Evolutionary conservation across 2,888 invertebrate genomes (phyloP), one percentile per base, ranked within the genome.

Genomic region (Eristalis pertinax): DNA sequence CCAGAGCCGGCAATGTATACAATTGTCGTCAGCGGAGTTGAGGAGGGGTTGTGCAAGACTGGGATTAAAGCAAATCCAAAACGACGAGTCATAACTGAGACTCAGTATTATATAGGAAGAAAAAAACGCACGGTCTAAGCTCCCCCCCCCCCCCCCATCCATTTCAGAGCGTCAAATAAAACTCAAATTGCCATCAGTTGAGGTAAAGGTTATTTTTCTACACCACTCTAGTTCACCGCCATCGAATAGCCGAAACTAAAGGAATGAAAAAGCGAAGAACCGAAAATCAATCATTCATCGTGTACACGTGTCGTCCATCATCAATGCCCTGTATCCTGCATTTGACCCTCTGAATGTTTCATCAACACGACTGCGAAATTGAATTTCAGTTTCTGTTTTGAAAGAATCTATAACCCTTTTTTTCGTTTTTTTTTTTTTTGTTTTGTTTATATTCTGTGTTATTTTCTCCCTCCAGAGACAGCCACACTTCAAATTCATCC

Each of bases 331-430:
- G 67, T 35, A 64, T 22, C 70, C 56, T 32, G 65, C 32, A 76
- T 70, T 73, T 80, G 87, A 87, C 87, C 84, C 75, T 63, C 84
- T 87, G 72, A 87, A 87, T 87, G 73, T 87, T 80, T 84, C 75
- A 87, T 87, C 87, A 80, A 80, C 72, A 65, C 67, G 50, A 80
- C 83, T 80, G 76, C 67, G 24, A 73, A 84, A 84, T 87, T 87
- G 83, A 87, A 69, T 69, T 72, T 60, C 32, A 35, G 58, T 60
- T 22, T 64, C 56, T 58, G 32, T 65, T 64, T 58, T 75, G 11
- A 63, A 81, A 24, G 64, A 72, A 78, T 78, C 32, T 69, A 78
- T 82, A 83, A 87, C 86, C 87, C 87, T 84, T 87, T 87, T 69
- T 43, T 72, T n/a, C n/a, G n/a, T n/a, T n/a, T n/a, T n/a, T n/a